A percentile compares a stretch with the other conserved stretches of the same genome.
These are phyloP conservation scores for Sebastes itinus DNA, from an alignment of 2,797 vertebrate genomes.

Conservation along the genomic window DNA sequence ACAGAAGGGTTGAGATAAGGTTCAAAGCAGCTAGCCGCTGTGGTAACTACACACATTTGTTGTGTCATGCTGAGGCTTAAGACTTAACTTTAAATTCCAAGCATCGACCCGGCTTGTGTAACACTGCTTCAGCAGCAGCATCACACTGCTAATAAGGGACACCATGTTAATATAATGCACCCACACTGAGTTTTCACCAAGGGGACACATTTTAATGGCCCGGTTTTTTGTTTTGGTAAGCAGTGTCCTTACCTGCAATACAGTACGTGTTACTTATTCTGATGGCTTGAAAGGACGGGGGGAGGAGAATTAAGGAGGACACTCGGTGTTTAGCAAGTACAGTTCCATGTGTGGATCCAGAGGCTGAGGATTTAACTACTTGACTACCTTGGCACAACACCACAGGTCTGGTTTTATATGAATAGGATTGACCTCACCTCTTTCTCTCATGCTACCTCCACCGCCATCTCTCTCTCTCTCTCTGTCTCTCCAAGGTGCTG, in stretches of 20 bases:
- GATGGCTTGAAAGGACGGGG: background rate
- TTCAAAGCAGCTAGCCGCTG: slow-evolving; percentile 46
- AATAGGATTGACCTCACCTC: slow-evolving; percentile 38
- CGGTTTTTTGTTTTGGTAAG: slow-evolving; percentile 35
- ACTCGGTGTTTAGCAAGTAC: background rate
- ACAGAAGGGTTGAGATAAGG: slow-evolving; percentile 53
- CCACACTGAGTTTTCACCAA: slow-evolving; percentile 40
- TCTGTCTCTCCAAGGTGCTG: slow-evolving; percentile 32
- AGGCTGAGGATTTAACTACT: slow-evolving; percentile 38
- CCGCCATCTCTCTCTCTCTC: background rate
- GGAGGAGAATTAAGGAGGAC: background rate
- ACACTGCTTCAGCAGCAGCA: slow-evolving; percentile 22
- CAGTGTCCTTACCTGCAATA: slow-evolving; percentile 27
- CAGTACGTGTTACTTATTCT: slow-evolving; percentile 17
- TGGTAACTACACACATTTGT: slow-evolving; percentile 51
- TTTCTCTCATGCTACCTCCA: slow-evolving; percentile 11
- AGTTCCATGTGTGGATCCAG: slow-evolving; percentile 11
- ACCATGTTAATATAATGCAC: slow-evolving; percentile 46
- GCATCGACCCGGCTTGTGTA: slow-evolving; percentile 40
- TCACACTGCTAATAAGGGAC: slow-evolving; percentile 56
- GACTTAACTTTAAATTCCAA: slow-evolving; percentile 60
- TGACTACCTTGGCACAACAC: slow-evolving; percentile 21
- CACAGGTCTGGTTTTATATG: slow-evolving; percentile 17
- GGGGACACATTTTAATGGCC: slow-evolving; percentile 58
- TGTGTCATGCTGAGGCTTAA: slow-evolving; percentile 63